These are phyloP conservation scores for Desoria tigrina DNA, from an alignment of 2,888 invertebrate genomes.

Conservation along the genomic window DNA sequence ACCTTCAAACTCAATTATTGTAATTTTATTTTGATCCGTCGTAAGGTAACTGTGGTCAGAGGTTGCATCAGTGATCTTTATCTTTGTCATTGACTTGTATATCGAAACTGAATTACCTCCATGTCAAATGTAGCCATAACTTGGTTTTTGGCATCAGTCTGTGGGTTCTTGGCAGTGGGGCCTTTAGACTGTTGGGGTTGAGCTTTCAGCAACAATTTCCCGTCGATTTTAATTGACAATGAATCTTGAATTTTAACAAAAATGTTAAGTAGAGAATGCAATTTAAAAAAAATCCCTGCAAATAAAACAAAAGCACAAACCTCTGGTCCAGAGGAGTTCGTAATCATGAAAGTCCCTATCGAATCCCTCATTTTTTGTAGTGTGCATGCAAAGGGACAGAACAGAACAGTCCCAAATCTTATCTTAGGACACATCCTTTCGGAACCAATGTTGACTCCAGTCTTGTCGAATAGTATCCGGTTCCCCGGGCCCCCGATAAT, in stretches of 20 bases:
- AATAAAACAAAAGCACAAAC: too few relatives aligned
- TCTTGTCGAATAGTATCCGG: slow-evolving; percentile 6
- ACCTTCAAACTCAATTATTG: too few relatives aligned
- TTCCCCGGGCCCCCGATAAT: too few relatives aligned
- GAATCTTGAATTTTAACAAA: slow-evolving; percentile 16
- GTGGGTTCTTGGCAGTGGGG: slow-evolving; percentile 34
- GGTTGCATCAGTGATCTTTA: too few relatives aligned
- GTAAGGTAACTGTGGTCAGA: too few relatives aligned
- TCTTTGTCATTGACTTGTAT: too few relatives aligned
- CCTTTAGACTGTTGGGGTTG: slow-evolving; percentile 28
- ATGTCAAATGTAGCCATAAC: slow-evolving; percentile 39
- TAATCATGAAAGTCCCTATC: slow-evolving; percentile 40
- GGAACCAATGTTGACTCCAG: slow-evolving; percentile 26
- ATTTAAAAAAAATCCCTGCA: background rate
- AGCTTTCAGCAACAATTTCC: slow-evolving; percentile 34
- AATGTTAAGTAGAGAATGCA: background rate
- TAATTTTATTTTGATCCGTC: too few relatives aligned
- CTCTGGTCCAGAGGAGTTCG: slow-evolving; percentile 38
- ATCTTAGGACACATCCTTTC: slow-evolving; percentile 38
- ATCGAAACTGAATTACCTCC: slow-evolving; percentile 18
- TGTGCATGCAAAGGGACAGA: slow-evolving; percentile 17
- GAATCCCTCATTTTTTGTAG: slow-evolving; percentile 28
- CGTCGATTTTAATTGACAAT: slow-evolving; percentile 38
- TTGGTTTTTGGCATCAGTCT: slow-evolving; percentile 23
- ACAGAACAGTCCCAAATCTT: slow-evolving; percentile 24